These are phyloP conservation scores for Tolypeutes matacus DNA, from an alignment of 2,797 vertebrate species.

Conservation along the genomic window DNA sequence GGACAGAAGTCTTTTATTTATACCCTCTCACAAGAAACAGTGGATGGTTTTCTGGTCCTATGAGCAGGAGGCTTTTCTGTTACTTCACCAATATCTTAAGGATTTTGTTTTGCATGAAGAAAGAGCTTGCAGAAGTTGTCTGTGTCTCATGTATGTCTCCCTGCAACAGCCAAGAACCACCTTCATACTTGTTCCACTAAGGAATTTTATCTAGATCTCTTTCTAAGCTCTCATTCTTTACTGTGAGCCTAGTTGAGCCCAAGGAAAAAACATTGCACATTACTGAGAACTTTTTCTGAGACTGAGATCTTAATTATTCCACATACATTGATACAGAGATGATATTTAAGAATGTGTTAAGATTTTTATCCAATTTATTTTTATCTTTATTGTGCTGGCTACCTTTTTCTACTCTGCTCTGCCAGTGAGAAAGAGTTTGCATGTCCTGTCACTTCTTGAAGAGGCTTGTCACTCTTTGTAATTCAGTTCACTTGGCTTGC, in stretches of 20 bases:
- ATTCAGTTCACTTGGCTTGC: background rate
- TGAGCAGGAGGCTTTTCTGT: background rate
- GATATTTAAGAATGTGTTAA: background rate
- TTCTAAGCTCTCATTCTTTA: background rate
- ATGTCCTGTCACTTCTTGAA: background rate
- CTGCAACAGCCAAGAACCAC: background rate
- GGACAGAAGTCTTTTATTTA: background rate
- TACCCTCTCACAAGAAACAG: background rate
- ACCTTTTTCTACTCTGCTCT: background rate
- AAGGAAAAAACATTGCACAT: background rate
- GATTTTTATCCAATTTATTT: background rate
- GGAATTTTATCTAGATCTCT: no score
- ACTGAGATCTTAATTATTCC: background rate
- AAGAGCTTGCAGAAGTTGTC: background rate
- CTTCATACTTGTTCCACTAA: no score
- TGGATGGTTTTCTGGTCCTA: background rate
- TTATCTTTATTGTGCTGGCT: background rate
- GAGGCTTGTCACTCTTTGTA: background rate
- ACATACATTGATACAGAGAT: background rate
- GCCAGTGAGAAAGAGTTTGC: background rate
- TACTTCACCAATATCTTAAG: background rate
- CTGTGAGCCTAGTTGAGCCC: background rate
- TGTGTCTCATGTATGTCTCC: background rate
- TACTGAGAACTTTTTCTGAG: background rate
- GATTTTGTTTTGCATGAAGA: background rate